These are phyloP conservation scores for Aulostomus chinensis DNA, from an alignment of 2,797 vertebrate species.

Conservation along the genomic window DNA sequence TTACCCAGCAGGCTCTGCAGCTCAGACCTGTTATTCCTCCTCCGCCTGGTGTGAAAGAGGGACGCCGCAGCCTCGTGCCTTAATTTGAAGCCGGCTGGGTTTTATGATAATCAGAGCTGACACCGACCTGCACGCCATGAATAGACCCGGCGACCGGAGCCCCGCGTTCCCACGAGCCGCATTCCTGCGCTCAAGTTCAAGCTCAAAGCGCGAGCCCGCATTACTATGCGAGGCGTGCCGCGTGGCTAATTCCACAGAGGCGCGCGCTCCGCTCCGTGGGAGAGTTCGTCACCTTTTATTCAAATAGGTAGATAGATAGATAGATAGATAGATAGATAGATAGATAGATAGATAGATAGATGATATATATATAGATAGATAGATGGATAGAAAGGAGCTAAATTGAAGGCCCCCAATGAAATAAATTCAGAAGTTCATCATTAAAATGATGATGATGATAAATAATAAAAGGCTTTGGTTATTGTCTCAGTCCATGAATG, in stretches of 20 bases:
- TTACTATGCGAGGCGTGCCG: conserved; percentile 75
- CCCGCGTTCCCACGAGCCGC: conserved; percentile 80
- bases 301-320: conserved; percentile 15
- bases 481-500: no score
- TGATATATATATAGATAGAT: not conserved
- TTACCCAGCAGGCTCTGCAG: no score
- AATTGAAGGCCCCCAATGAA: no score
- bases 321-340: conserved; percentile 20
- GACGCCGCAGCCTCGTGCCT: not conserved
- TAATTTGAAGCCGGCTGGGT: conserved; percentile 3
- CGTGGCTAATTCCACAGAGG: conserved; percentile 70
- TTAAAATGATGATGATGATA: no score
- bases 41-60: conserved; percentile 5
- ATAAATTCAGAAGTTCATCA: no score
- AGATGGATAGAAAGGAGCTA: not conserved
- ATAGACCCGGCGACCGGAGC: conserved; percentile 66
- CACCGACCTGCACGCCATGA: conserved; percentile 70
- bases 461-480: no score
- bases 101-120: conserved; percentile 67
- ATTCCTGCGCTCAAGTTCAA: conserved; percentile 85
- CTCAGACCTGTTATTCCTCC: no score
- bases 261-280: conserved; percentile 64
- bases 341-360: conserved; percentile 9
- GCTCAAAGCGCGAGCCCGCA: conserved; percentile 73
- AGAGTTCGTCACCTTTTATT: conserved; percentile 64